Evolutionary conservation across 2,797 vertebrate genomes (phyloP), one percentile per base, ranked within the genome.

Genomic region (Malurus leucopterus): DNA sequence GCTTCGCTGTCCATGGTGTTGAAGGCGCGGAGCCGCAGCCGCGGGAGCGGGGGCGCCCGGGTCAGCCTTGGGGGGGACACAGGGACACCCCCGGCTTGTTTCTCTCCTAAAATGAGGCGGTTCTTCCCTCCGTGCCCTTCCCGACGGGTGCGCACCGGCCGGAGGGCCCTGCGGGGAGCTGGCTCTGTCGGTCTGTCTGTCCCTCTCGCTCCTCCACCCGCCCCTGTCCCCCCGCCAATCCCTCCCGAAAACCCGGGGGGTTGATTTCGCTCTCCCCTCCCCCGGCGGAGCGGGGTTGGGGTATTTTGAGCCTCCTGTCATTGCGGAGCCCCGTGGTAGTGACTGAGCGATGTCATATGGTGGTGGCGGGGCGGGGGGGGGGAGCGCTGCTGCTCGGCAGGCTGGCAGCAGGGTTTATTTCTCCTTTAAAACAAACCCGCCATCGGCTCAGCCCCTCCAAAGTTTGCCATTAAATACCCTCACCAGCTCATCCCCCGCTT

Each of bases 1-100:
- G 32, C 53, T 95, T 95, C 90, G 96, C 97, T 97, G 97, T 97
- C 97, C 96, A 97, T 97, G 97, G 97, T 97, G 64, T 97, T 97
- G 97, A 96, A 93, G 70, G 70, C 84, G 43, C 44, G 15, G 71
- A 59, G 79, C 63, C 13, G 47, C 77, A 6, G 81, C 55, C 0
- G 68, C 68, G 61, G 23, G 14, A 2, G 32, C 43, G 72, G 72
- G 57, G 83, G 29, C 24, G 4, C 32, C 4, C n/a, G 20, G 63
- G 1, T 43, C 69, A 6, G 3, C 13, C 2, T 34, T 1, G 69
- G 55, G 71, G 71, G 58, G 23, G 43, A 55, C 76, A 4, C 76
- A 0, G 63, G 69, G 55, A 19, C 69, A 15, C 5, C n/a, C 36
- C 23, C 23, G 43, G 0, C 0, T 0, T 26, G 55, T 32, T 50